Evolutionary conservation across 2,888 invertebrate genomes (phyloP), one percentile per base, ranked within the genome.

Genomic region (Ornithoptera alexandrae): DNA sequence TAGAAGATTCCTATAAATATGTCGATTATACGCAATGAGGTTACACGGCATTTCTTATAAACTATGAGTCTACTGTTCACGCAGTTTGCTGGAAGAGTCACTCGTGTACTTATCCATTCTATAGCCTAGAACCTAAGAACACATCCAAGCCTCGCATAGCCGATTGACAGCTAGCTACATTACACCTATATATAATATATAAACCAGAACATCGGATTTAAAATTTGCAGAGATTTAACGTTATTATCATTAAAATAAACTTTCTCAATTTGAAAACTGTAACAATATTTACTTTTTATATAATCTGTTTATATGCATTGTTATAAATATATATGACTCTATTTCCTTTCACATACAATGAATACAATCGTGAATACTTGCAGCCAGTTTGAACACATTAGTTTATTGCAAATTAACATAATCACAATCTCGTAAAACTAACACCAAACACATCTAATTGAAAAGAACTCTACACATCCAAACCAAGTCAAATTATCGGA

Each of bases 371-470:
- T 50, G 57, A 36, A 20, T 18, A 58, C 8, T 58, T 18, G 65
- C 62, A 66, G 66, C 36, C 62, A 36, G 66, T 36, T 22, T 70
- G 69, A 70, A 70, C 69, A 66, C 66, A 70, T 70, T 20, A 57
- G 56, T 50, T 69, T 65, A 69, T 66, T 70, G 65, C 65, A 65
- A 69, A 69, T 62, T 46, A 69, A 68, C 50, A 22, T 7, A 68
- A 68, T 68, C 50, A 59, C 68, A 59, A 57, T 30, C 18, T n/a
- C 46, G 58, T 58, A 17, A 59, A 68, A 68, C 62, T 42, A 58
- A 67, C 36, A n/a, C 39, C 20, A 20, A 66, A 60, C 42, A 53
- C 59, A 30, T 61, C 60, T 18, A 61, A 60, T 20, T 61, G 17
- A 53, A 61, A 12, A 20, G 20, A 30, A 63, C 24, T 30, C 22